Evolutionary conservation across 2,113 vertebrate species (phyloP), one percentile per base, ranked within the genome.

Genomic region (Percopsis transmontana): DNA sequence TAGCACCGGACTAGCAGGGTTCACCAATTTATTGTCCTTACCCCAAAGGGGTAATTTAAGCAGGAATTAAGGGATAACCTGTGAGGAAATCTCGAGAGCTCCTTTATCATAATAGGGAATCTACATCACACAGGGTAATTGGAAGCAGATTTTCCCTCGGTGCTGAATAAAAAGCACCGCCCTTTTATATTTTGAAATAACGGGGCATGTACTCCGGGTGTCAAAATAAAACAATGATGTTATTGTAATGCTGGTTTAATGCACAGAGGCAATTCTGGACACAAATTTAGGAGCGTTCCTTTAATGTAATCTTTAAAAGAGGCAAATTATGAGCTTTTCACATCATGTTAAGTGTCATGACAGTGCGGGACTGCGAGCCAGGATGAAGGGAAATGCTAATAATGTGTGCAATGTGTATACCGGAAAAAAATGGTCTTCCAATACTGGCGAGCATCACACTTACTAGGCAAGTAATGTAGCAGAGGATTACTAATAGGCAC

Each of bases 81-180:
- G 83, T 76, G 27, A 33, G 88, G 86, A 89, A 90, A 89, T 91
- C 88, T 88, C 78, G 79, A 74, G 82, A 81, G 84, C 89, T 93
- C 88, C 91, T 88, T 87, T 83, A 33, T 87, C 87, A 80, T 88
- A 90, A 90, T 88, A 57, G 84, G 74, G 72, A 81, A 86, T 85
- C 90, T 87, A 90, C 88, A 90, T 91, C 90, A 81, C 82, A 84
- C 82, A 66, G 80, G 76, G 75, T 89, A 90, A 92, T 88, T 85
- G 76, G 85, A 87, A 79, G 81, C 91, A 93, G 90, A 91, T 93
- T 91, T 92, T 84, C 75, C 85, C 85, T 81, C 80, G 79, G 75
- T 85, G 81, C 82, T 77, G 74, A 79, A 81, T 81, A 79, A 76
- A 84, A 77, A 64, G 62, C 74, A 62, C 70, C 53, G 56, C 19